phyloP scores from a whole-genome alignment of 2,888 invertebrate genomes.

The Phortica okadai region DNA sequence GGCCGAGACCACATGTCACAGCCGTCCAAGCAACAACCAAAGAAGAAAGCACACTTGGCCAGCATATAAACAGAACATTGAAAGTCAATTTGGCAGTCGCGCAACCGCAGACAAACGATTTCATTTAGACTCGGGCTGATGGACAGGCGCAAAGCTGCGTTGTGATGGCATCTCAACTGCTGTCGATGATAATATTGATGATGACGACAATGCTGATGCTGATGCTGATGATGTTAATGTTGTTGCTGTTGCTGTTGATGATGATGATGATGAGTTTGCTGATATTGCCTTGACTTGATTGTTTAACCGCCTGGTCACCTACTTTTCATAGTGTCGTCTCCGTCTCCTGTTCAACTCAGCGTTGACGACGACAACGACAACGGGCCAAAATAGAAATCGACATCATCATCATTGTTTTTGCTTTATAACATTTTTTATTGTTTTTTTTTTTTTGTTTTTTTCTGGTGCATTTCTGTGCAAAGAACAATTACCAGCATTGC shows the following conservation, averaged over 20 bases:
- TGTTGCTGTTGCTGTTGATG: constrained; percentile 34
- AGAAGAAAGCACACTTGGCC: constrained; percentile 22
- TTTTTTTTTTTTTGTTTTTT: constrained; percentile 12
- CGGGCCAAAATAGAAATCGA: constrained; percentile 29
- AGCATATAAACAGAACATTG: constrained; percentile 39
- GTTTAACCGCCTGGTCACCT: constrained; percentile 56
- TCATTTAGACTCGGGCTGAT: constrained; percentile 57
- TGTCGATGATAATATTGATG: constrained; percentile 41
- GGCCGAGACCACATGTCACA: neutral
- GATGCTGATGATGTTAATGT: constrained; percentile 33
- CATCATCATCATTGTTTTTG: neutral
- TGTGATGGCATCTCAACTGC: constrained; percentile 25
- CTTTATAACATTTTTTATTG: constrained; percentile 12
- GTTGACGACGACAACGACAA: constrained; percentile 51
- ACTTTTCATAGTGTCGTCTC: constrained; percentile 54
- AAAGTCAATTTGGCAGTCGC: constrained; percentile 48
- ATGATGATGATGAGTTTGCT: constrained; percentile 38
- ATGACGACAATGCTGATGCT: constrained; percentile 49
- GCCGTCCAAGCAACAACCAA: neutral
- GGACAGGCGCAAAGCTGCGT: neutral
- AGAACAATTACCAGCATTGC: constrained; percentile 65
- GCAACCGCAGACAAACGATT: constrained; percentile 57
- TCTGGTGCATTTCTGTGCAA: constrained; percentile 58
- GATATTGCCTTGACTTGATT: constrained; percentile 41
- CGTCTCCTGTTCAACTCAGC: constrained; percentile 63